These are phyloP conservation scores for Chondrilla cf. caribensis DNA, from an alignment of 37 sponge, comb jelly and placozoan species.

Conservation along the genomic window DNA sequence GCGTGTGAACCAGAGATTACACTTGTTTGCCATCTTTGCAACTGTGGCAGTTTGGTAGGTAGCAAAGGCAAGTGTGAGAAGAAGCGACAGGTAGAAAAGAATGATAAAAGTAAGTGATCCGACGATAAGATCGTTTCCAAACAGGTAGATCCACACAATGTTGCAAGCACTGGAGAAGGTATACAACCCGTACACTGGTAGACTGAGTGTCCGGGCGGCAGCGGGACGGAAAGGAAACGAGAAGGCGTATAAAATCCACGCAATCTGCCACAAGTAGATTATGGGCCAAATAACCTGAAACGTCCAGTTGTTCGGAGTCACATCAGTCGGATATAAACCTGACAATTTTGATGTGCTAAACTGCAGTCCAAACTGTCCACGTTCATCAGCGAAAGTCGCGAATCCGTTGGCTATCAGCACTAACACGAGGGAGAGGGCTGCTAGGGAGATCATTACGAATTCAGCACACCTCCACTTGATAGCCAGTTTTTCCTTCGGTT, in stretches of 20 bases:
- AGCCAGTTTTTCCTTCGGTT: neutral
- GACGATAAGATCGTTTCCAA: neutral
- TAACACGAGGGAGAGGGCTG: neutral
- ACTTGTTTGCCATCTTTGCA: neutral
- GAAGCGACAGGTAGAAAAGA: neutral
- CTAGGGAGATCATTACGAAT: neutral
- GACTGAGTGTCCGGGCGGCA: neutral
- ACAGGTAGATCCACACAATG: slow-evolving; percentile 9
- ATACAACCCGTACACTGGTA: neutral
- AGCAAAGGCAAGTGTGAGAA: neutral
- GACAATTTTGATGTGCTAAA: neutral
- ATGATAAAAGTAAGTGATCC: slow-evolving; percentile 14
- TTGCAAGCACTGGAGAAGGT: neutral
- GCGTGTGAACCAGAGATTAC: neutral
- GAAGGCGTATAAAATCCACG: neutral
- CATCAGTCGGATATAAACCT: neutral
- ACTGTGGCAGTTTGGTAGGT: neutral
- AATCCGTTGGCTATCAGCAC: neutral
- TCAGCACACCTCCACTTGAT: neutral
- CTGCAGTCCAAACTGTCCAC: neutral
- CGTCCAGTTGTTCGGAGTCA: neutral
- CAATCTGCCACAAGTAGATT: neutral
- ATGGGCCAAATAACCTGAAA: neutral
- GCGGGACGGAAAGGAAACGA: neutral
- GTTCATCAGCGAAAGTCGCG: neutral